phyloP scores from a whole-genome alignment of 2,113 vertebrate genomes.

The Cromileptes altivelis region DNA sequence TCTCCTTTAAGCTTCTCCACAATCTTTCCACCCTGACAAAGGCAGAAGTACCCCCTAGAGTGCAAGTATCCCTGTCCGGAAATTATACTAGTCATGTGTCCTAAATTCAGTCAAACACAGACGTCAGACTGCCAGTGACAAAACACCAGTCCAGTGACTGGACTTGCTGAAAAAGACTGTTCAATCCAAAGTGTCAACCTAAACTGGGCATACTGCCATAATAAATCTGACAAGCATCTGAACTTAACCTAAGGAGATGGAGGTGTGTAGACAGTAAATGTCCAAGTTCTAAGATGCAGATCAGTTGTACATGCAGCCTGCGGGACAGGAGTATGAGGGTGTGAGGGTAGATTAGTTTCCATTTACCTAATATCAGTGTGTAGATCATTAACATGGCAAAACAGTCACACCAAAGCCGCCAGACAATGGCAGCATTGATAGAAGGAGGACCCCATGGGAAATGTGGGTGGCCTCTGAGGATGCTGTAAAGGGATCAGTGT shows the following conservation, averaged over 20 bases:
- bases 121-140: background rate
- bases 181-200: background rate
- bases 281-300: constrained; percentile 15
- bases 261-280: constrained; percentile 30
- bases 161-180: background rate
- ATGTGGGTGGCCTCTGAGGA: constrained; percentile 7
- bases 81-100: no score
- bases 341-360: constrained; percentile 49
- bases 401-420: constrained; percentile 16
- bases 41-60: no score
- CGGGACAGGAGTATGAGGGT: constrained; percentile 46
- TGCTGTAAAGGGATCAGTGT: constrained; percentile 34
- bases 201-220: background rate
- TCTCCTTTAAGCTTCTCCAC: no score
- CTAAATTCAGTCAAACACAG: no score
- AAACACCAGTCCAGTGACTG: background rate
- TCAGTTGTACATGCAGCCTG: constrained; percentile 5
- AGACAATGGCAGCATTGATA: constrained; percentile 48
- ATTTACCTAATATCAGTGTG: constrained; percentile 25
- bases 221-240: background rate
- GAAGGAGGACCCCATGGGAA: background rate
- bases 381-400: constrained; percentile 31
- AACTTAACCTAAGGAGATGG: constrained; percentile 11
- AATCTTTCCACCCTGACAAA: no score
- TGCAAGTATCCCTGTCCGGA: no score